These are phyloP conservation scores for Zophobas morio DNA, from an alignment of 1,140 invertebrate genomes.

Conservation along the genomic window DNA sequence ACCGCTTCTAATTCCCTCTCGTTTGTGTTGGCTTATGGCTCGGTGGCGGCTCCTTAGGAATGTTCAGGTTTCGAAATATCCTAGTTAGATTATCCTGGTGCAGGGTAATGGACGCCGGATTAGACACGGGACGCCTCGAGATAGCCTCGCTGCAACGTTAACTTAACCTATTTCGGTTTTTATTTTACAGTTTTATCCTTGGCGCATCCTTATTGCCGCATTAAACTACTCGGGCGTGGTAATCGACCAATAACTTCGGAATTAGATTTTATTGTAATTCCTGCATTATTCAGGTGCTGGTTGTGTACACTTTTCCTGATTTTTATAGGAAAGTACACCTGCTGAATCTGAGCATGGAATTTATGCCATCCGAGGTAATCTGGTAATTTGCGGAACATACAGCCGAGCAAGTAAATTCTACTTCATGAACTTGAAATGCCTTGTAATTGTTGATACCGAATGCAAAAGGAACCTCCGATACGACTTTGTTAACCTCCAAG, in stretches of 20 bases:
- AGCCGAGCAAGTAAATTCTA: no score
- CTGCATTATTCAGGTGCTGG: not conserved
- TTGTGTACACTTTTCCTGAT: no score
- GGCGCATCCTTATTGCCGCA: not conserved
- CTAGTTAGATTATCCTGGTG: slow-evolving; percentile 45
- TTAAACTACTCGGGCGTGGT: not conserved
- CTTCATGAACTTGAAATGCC: no score
- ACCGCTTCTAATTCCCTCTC: slow-evolving; percentile 22
- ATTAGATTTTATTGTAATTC: slow-evolving; percentile 4
- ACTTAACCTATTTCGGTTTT: slow-evolving; percentile 43
- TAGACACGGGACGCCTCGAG: slow-evolving; percentile 41
- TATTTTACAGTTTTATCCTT: slow-evolving; percentile 36
- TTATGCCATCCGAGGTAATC: no score
- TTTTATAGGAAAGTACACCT: no score
- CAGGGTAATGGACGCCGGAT: slow-evolving; percentile 51
- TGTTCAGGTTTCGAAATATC: slow-evolving; percentile 47
- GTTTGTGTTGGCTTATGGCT: slow-evolving; percentile 24
- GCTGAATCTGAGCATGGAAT: no score
- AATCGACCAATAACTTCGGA: not conserved
- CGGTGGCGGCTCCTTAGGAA: not conserved
- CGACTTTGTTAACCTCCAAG: no score
- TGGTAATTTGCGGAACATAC: no score
- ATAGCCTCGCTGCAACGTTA: slow-evolving; percentile 40
- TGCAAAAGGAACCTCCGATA: no score
- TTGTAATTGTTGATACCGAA: no score